A percentile compares a stretch with the other conserved stretches of the same genome.
Conservation (phyloP, 2,888 invertebrate species). For the Drosophila mimica region DNA sequence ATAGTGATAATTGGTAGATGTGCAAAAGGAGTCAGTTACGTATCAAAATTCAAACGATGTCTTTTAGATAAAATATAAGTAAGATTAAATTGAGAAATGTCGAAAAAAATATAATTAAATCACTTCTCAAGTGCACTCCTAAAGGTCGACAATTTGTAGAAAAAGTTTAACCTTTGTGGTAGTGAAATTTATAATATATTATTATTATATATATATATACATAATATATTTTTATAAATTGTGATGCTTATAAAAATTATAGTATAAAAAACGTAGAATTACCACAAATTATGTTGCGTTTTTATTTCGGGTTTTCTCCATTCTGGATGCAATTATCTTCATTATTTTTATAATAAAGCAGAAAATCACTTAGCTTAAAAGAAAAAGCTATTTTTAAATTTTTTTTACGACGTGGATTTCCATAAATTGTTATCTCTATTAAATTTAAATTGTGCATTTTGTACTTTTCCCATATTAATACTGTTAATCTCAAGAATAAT, state of each 20-base stretch:
- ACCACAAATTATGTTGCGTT: not conserved
- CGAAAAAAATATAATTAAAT: not conserved
- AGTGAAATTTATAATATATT: no score
- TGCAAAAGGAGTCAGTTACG: conserved; percentile 4
- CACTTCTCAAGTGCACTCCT: not conserved
- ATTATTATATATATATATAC: no score
- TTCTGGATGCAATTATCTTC: not conserved
- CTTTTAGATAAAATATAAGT: not conserved
- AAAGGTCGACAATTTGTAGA: not conserved
- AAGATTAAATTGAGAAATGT: not conserved
- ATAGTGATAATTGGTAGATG: conserved; percentile 20
- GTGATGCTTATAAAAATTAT: not conserved
- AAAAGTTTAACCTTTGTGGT: not conserved
- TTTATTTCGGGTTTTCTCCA: not conserved
- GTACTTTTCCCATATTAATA: not conserved
- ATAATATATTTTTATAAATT: not conserved
- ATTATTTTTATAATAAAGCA: not conserved
- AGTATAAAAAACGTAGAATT: not conserved
- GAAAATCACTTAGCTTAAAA: not conserved
- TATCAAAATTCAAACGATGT: conserved; percentile 1
- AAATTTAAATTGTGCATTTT: not conserved
- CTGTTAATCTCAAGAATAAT: not conserved
- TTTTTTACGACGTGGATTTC: not conserved
- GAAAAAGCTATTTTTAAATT: not conserved
- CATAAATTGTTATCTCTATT: not conserved